phyloP scores from a whole-genome alignment of 2,888 invertebrate species.

The Dryobota labecula region DNA sequence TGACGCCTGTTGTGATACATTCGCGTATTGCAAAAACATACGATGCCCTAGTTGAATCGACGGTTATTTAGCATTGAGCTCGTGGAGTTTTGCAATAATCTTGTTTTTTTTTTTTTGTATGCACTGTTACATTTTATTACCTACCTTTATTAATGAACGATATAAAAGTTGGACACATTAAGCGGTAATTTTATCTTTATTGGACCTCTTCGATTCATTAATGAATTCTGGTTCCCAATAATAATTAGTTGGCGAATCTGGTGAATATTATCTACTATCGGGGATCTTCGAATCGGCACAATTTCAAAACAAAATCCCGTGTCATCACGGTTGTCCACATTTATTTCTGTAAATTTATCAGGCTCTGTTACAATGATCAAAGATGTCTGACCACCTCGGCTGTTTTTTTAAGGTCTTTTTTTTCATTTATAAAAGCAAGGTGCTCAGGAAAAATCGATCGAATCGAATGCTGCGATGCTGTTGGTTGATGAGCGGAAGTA shows the following conservation, averaged over 20 bases:
- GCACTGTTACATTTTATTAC: constrained; percentile 14
- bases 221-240: not conserved
- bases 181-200: constrained; percentile 11
- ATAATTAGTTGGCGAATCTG: not conserved
- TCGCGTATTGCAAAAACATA: constrained; percentile 67
- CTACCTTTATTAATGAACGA: not conserved
- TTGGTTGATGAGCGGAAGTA: no score
- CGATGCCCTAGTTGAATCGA: constrained; percentile 40
- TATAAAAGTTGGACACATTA: not conserved
- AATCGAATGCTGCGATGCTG: no score
- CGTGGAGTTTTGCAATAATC: constrained; percentile 41
- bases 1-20: constrained; percentile 61
- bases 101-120: constrained; percentile 29
- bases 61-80: constrained; percentile 24
- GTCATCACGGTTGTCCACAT: no score
- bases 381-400: no score
- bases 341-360: no score
- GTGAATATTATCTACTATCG: not conserved
- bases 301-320: no score
- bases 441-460: no score
- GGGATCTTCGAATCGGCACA: no score
- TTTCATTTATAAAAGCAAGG: no score
- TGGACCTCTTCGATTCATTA: not conserved
- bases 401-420: no score
- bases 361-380: no score